A percentile compares a stretch with the other conserved stretches of the same genome.
Conservation (phyloP, 2,888 invertebrate species). For the Gonocerus acuteangulatus region DNA sequence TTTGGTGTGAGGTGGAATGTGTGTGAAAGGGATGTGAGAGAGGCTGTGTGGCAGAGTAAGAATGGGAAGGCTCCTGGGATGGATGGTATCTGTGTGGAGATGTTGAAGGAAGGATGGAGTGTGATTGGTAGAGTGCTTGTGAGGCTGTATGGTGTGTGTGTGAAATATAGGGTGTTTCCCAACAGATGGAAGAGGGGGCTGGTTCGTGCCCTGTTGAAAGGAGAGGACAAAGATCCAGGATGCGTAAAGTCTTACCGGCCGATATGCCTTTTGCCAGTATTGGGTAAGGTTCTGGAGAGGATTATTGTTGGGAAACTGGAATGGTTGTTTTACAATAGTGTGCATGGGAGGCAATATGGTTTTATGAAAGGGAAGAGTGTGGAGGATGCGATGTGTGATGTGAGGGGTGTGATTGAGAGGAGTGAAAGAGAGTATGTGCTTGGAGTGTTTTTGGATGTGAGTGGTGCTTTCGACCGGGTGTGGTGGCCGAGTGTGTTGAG, state of each 20-base stretch:
- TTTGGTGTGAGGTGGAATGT: no score
- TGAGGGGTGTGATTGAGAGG: background rate
- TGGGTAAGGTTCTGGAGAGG: conserved; percentile 30
- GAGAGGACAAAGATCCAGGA: no score
- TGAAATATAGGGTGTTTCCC: background rate
- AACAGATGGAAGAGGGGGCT: no score
- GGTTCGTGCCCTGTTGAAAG: no score
- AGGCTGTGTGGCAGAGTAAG: no score
- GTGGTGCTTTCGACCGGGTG: background rate
- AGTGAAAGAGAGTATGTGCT: background rate
- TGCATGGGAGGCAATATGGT: conserved; percentile 24
- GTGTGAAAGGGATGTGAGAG: no score
- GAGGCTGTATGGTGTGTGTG: background rate
- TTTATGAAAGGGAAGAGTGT: conserved; percentile 21
- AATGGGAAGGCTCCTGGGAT: no score
- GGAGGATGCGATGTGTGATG: conserved; percentile 19
- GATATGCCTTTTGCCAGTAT: conserved; percentile 5
- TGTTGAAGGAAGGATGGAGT: background rate
- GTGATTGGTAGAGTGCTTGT: no score
- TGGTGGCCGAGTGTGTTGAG: background rate
- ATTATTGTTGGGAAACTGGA: conserved; percentile 10
- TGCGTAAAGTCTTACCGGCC: no score
- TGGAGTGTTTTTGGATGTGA: conserved; percentile 3
- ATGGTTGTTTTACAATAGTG: background rate
- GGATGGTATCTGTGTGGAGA: no score